Base-by-base conservation (phyloP, 2,113 vertebrate genomes). In the Vidua chalybeata region DNA sequence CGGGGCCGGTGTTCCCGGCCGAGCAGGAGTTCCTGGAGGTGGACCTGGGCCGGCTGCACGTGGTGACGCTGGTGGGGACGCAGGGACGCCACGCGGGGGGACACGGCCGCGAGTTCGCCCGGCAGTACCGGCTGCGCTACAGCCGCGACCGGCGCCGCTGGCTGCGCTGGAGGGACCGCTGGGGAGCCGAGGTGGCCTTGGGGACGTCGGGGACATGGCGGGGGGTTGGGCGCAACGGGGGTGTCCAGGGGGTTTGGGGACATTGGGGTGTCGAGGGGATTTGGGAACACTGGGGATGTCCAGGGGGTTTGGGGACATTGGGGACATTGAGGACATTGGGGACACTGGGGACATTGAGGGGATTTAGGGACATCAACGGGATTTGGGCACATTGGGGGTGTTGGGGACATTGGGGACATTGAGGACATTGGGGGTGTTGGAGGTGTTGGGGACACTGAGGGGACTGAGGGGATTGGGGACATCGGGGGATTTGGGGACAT, bases 41-140 rank as follows among this genome's bases (percentile, higher is more conserved):
- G 77, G 98, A 99, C 82, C 98, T 99, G 49, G 98, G 84, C 37
- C 97, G 84, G 21, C 98, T 99, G 27, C 98, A 99, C 96, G 97
- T 99, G 90, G 97, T 99, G 93, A 98, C 99, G 9, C 96, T 99
- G 97, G 99, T 99, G 82, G 99, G 99, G 74, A 99, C 84, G 1
- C 99, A 99, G 96, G 99, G 99, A 15, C 98, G 99, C 26, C 99
- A 99, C 3, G 99, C 99, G 0, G 98, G 99, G 1, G 99, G 99
- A 18, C 98, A 98, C 6, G 99, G 99, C n/a, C 98, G 98, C 86
- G 99, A 99, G 96, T 99, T 99, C 87, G 98, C 98, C 45, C 98
- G 97, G 5, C 97, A 97, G 80, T 99, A 99, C 93, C 54, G 54
- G 54, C 54, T 55, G 54, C 30, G 54, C 54, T 55, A 55, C 54